These are phyloP conservation scores for Hippoglossus hippoglossus DNA, from an alignment of 2,797 vertebrate genomes.

Conservation along the genomic window DNA sequence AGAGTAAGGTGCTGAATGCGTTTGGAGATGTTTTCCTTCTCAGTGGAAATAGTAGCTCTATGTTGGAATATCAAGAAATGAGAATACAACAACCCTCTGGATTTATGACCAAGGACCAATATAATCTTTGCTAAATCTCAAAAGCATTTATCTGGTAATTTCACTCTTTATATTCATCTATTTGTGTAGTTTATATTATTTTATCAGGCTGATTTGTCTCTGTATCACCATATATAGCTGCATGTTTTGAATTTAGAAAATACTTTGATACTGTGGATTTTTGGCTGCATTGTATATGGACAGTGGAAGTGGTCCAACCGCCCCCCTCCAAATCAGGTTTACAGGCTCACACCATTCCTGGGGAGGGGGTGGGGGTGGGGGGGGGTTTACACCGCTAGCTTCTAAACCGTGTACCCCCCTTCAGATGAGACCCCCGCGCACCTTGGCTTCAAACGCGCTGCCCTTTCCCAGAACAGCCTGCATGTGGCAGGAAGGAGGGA, in stretches of 20 bases:
- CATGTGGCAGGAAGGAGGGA: constrained; percentile 64
- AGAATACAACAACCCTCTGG: too few relatives aligned
- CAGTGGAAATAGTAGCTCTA: too few relatives aligned
- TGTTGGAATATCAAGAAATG: too few relatives aligned
- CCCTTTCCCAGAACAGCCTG: constrained; percentile 82
- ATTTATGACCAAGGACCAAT: too few relatives aligned
- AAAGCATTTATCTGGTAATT: too few relatives aligned
- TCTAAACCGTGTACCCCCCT: constrained; percentile 75
- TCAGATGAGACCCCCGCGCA: constrained; percentile 79
- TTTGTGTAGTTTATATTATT: background rate
- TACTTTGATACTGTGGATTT: too few relatives aligned
- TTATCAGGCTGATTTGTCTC: background rate
- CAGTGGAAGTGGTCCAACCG: constrained; percentile 19
- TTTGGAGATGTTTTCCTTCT: background rate
- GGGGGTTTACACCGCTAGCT: constrained; percentile 24
- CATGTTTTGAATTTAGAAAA: too few relatives aligned
- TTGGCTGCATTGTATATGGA: constrained; percentile 3
- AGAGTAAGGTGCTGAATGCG: too few relatives aligned
- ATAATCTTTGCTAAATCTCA: too few relatives aligned
- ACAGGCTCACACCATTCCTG: constrained; percentile 37
- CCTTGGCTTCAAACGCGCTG: constrained; percentile 85
- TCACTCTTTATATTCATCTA: background rate
- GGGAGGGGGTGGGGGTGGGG: constrained; percentile 8
- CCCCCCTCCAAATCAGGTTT: constrained; percentile 46
- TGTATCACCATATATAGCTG: background rate